phyloP scores from a whole-genome alignment of 1,140 invertebrate genomes.

The Zaprionus lachaisei region DNA sequence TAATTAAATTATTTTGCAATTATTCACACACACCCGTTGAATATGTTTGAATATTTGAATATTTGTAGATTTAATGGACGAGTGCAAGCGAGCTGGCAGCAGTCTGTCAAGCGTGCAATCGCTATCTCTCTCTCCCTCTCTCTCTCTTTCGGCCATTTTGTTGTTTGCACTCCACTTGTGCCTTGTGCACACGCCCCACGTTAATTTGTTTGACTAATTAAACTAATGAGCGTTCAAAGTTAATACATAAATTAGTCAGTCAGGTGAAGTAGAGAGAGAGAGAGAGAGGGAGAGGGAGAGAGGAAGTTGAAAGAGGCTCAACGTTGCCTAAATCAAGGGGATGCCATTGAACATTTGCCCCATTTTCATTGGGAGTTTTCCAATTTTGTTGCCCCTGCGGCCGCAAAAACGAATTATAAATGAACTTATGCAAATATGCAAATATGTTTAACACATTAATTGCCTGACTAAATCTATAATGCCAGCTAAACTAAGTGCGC shows the following conservation, averaged over 20 bases:
- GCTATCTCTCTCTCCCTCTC: not conserved
- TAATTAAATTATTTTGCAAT: conserved; percentile 83
- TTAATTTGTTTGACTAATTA: conserved; percentile 85
- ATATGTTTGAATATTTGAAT: conserved; percentile 41
- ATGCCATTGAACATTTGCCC: too few relatives aligned
- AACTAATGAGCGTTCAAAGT: conserved; percentile 84
- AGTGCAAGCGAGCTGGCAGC: conserved; percentile 53
- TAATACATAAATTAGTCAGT: conserved; percentile 83
- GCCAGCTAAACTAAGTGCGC: not conserved
- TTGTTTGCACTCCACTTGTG: conserved; percentile 77
- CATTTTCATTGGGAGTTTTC: conserved; percentile 46
- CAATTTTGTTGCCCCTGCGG: conserved; percentile 35
- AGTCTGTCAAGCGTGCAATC: not conserved
- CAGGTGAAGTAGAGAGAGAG: conserved; percentile 2
- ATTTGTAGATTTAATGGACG: conserved; percentile 74
- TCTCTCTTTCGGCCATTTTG: conserved; percentile 65
- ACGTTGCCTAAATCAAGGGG: conserved; percentile 26
- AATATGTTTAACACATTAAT: conserved; percentile 15
- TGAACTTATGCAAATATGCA: conserved; percentile 3
- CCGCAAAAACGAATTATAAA: conserved; percentile 21
- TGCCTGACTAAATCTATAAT: conserved; percentile 6
- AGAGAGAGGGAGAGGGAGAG: not conserved
- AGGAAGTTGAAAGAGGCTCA: conserved; percentile 1
- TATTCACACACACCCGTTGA: conserved; percentile 40
- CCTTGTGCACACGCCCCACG: conserved; percentile 70